Evolutionary conservation across 1,140 invertebrate genomes (phyloP).

Genomic region (Lordiphosa clarofinis): DNA sequence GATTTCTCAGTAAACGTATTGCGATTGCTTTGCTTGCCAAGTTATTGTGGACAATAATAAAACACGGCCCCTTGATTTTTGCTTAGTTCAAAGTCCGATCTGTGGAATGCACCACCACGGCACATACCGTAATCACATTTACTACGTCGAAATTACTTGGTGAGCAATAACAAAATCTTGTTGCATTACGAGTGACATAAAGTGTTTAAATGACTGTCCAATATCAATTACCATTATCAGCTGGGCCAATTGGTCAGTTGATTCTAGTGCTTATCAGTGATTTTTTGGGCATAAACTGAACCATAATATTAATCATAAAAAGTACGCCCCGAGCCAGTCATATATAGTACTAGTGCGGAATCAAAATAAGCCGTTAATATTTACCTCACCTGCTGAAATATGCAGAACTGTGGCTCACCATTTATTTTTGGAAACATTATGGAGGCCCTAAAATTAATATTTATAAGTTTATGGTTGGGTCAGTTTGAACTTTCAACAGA

Average conservation of each 20-base stretch:
- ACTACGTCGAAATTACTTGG: background rate
- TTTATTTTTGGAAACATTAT: constrained; percentile 39
- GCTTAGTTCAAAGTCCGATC: no score
- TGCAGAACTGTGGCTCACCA: constrained; percentile 34
- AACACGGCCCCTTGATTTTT: no score
- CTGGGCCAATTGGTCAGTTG: constrained; percentile 42
- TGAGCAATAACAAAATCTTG: constrained; percentile 17
- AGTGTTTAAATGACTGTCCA: constrained; percentile 36
- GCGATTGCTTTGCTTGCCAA: no score
- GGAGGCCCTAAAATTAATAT: constrained; percentile 5
- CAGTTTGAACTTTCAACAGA: constrained; percentile 36
- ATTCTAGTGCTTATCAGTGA: constrained; percentile 48
- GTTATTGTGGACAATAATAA: no score
- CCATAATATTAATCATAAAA: constrained; percentile 4
- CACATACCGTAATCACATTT: no score
- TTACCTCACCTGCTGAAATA: constrained; percentile 11
- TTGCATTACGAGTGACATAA: constrained; percentile 13
- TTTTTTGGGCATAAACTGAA: constrained; percentile 29
- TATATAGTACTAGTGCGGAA: constrained; percentile 1
- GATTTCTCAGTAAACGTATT: no score
- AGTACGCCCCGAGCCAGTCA: constrained; percentile 2
- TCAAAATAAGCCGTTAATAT: constrained; percentile 22
- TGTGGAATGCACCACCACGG: no score
- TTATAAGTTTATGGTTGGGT: background rate
- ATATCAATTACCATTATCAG: constrained; percentile 48